Evolutionary conservation across 2,888 invertebrate species (phyloP).

Genomic region (Ophioninae sp.): DNA sequence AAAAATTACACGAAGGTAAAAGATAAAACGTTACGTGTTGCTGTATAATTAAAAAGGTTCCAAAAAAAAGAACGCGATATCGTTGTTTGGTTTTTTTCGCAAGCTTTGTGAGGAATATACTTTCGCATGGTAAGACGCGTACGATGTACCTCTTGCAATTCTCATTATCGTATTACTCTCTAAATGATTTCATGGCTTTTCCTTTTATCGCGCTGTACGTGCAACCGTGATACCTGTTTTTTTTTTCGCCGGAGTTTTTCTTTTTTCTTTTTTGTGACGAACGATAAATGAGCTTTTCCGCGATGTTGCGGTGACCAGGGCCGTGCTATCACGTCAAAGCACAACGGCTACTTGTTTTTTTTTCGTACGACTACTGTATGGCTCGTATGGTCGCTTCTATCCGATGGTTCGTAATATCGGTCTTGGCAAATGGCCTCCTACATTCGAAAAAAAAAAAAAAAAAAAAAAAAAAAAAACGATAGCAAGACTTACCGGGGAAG

Average conservation of each 20-base stretch:
- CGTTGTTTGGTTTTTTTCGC: slow-evolving; percentile 18
- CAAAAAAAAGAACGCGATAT: background rate
- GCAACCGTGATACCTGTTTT: background rate
- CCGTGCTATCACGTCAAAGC: background rate
- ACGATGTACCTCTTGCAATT: background rate
- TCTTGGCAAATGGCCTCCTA: background rate
- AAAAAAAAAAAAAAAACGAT: no score
- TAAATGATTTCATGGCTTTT: slow-evolving; percentile 23
- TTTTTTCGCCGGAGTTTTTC: background rate
- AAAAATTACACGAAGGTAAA: slow-evolving; percentile 45
- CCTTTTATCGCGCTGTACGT: background rate
- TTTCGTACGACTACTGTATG: background rate
- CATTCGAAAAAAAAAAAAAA: background rate
- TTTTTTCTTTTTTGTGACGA: background rate
- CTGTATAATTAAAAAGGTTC: slow-evolving; percentile 39
- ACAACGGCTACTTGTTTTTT: background rate
- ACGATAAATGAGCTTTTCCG: slow-evolving; percentile 16
- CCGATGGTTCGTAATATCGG: background rate
- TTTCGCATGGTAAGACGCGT: background rate
- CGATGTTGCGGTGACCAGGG: background rate
- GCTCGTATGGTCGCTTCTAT: background rate
- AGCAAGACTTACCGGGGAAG: background rate
- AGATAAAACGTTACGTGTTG: slow-evolving; percentile 26
- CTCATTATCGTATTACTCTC: slow-evolving; percentile 22
- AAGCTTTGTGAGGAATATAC: slow-evolving; percentile 1